phyloP scores from a whole-genome alignment of 2,797 vertebrate genomes.

The Sebastes kiyomatsui region DNA sequence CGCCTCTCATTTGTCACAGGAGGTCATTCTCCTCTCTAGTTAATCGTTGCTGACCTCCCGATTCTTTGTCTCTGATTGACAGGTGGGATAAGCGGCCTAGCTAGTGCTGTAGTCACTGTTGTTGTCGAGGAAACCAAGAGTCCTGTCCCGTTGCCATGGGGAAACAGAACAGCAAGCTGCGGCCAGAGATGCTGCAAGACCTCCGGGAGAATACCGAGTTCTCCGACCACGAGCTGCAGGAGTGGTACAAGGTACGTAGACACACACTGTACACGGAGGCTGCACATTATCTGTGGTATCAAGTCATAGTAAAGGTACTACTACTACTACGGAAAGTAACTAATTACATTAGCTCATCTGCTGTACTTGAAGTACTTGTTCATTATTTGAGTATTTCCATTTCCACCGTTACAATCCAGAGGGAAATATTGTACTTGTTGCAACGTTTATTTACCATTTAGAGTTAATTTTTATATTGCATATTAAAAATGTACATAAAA shows the following conservation, averaged over 20 bases:
- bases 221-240: constrained; percentile 88
- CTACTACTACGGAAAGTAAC: background rate
- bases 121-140: constrained; percentile 62
- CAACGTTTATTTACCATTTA: background rate
- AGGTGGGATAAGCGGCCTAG: constrained; percentile 77
- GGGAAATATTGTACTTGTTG: no score
- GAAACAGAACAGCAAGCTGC: constrained; percentile 89
- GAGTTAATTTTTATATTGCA: background rate
- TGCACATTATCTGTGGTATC: background rate
- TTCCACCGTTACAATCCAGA: no score
- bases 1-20: constrained; percentile 9
- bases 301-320: background rate
- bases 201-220: constrained; percentile 88
- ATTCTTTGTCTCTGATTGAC: constrained; percentile 56
- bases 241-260: constrained; percentile 86
- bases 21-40: background rate
- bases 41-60: constrained; percentile 42
- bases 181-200: constrained; percentile 88
- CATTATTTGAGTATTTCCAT: background rate
- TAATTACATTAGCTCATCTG: background rate
- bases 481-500: no score
- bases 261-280: background rate
- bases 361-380: background rate
- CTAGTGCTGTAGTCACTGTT: constrained; percentile 48
- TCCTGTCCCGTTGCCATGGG: constrained; percentile 81